phyloP scores from a whole-genome alignment of 53 echinoderm and acorn worm genomes.

The Astropecten irregularis region DNA sequence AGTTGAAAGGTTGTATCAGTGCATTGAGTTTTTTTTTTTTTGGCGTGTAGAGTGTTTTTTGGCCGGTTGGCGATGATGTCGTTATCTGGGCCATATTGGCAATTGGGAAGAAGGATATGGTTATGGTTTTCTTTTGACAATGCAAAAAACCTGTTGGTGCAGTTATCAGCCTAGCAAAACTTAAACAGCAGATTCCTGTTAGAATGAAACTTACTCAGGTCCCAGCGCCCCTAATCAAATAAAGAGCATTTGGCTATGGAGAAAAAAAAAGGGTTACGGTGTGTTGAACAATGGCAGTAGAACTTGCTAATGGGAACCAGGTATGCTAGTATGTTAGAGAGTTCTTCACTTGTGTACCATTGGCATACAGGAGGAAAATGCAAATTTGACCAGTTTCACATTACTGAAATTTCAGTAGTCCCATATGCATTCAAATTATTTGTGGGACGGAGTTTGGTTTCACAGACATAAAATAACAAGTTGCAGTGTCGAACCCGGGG shows the following conservation, averaged over 20 bases:
- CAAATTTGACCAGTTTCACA: neutral
- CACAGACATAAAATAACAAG: neutral
- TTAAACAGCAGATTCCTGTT: slow-evolving; percentile 28
- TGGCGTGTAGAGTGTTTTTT: neutral
- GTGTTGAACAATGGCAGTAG: neutral
- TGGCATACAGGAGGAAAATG: neutral
- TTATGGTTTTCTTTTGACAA: neutral
- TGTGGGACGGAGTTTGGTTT: neutral
- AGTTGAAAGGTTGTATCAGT: slow-evolving; percentile 58
- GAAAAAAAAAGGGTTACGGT: neutral
- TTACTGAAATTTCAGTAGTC: slow-evolving; percentile 14
- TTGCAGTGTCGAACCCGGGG: too few relatives aligned
- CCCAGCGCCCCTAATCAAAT: slow-evolving; percentile 37
- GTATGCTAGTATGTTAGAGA: neutral
- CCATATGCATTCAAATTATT: neutral
- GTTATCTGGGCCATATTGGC: slow-evolving; percentile 9
- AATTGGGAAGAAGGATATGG: neutral
- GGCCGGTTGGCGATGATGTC: neutral
- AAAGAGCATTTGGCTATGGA: neutral
- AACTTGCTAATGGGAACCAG: slow-evolving; percentile 21
- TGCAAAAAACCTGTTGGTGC: neutral
- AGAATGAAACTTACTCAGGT: neutral
- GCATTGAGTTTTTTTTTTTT: slow-evolving; percentile 7
- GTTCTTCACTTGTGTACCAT: neutral
- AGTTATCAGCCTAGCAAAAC: slow-evolving; percentile 23